phyloP scores from a whole-genome alignment of 2,113 vertebrate species.

The Hydrolagus affinis region DNA sequence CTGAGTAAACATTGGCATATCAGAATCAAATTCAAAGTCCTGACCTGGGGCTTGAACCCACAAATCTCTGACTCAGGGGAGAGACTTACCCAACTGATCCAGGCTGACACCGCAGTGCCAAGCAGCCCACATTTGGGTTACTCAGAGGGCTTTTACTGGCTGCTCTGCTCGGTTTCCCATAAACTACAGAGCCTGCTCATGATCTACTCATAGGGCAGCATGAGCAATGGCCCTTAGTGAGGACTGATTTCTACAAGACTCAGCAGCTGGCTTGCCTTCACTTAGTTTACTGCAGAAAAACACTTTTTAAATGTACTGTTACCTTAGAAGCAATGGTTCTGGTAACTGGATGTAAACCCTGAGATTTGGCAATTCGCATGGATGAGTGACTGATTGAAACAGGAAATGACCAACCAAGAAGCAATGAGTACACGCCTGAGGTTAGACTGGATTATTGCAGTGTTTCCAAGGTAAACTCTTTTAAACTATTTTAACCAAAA shows the following conservation, averaged over 20 bases:
- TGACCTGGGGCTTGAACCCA: no score
- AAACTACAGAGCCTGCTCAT: background rate
- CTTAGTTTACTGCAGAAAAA: background rate
- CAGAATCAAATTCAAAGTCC: no score
- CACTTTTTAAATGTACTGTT: no score
- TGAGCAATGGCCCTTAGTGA: background rate
- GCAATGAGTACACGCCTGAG: background rate
- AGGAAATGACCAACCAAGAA: conserved; percentile 10
- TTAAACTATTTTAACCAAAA: background rate
- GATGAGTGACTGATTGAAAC: background rate
- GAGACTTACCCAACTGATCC: no score
- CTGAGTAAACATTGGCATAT: no score
- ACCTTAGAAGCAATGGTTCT: background rate
- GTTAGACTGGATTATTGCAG: background rate
- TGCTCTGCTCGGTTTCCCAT: background rate
- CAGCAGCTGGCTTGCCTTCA: conserved; percentile 6
- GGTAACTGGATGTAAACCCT: background rate
- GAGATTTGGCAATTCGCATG: background rate
- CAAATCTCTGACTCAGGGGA: no score
- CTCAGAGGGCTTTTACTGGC: background rate
- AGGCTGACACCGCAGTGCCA: background rate
- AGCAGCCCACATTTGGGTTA: background rate
- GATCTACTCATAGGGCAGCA: background rate
- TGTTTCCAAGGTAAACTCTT: conserved; percentile 2
- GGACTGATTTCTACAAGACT: background rate